Conservation (phyloP, 2,888 invertebrate species). For the Drosophila merina region DNA sequence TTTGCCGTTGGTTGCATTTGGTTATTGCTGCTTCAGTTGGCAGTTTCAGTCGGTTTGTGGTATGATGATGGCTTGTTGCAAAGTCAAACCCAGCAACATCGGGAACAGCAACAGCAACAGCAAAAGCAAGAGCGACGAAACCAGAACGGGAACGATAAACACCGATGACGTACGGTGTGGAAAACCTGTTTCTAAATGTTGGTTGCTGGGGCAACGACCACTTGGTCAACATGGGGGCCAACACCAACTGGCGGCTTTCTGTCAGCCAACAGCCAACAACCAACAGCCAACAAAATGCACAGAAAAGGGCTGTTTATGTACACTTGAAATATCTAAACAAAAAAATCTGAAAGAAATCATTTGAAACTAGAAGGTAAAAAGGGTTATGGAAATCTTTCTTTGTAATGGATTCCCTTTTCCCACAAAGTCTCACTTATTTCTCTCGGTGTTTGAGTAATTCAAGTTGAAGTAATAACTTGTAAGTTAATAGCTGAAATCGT, state of each 20-base stretch:
- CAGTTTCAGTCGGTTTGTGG: constrained; percentile 3
- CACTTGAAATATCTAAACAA: background rate
- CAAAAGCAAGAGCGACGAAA: constrained; percentile 14
- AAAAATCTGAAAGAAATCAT: background rate
- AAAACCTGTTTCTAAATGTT: constrained; percentile 76
- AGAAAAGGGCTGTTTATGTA: background rate
- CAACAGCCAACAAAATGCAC: constrained; percentile 23
- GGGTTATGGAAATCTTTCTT: too few species aligned
- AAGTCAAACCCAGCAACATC: constrained; percentile 34
- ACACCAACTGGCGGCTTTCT: constrained; percentile 31
- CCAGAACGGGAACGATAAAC: constrained; percentile 35
- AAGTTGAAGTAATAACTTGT: constrained; percentile 50
- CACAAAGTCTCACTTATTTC: too few species aligned
- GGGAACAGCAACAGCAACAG: background rate
- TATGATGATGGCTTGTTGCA: constrained; percentile 23
- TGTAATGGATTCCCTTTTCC: too few species aligned
- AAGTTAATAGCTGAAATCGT: constrained; percentile 49
- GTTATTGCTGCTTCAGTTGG: constrained; percentile 23
- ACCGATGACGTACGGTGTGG: constrained; percentile 54
- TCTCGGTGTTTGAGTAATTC: too few species aligned
- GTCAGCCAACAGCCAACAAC: background rate
- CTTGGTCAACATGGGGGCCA: constrained; percentile 38
- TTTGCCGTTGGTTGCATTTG: constrained; percentile 30
- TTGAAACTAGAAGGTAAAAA: too few species aligned
- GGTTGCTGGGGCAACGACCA: constrained; percentile 77